Conservation (phyloP, 2,888 invertebrate genomes). For the Sphaeridia pumilis region DNA sequence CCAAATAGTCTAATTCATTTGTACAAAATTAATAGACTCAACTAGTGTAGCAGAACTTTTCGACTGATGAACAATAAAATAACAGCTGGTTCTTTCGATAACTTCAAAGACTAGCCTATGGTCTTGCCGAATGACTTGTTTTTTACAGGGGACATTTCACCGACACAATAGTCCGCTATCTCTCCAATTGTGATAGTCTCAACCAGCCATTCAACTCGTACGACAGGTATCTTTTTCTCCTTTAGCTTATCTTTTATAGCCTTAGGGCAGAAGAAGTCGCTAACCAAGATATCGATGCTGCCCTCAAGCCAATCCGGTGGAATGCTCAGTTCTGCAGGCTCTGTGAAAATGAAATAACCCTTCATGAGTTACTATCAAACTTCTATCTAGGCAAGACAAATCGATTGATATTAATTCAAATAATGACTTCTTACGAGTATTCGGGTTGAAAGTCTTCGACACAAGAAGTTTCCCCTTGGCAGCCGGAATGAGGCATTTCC, state of each 20-base stretch:
- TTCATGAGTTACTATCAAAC: not conserved
- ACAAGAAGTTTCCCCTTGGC: slow-evolving; percentile 6
- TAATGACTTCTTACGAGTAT: slow-evolving; percentile 6
- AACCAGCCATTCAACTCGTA: slow-evolving; percentile 10
- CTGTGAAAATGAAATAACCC: slow-evolving; percentile 2
- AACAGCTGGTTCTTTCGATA: too few relatives aligned
- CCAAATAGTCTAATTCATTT: too few relatives aligned
- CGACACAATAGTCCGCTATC: slow-evolving; percentile 6
- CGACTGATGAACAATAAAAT: too few relatives aligned
- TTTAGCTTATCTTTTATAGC: slow-evolving; percentile 2
- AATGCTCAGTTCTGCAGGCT: slow-evolving; percentile 8
- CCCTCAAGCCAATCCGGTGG: slow-evolving; percentile 5
- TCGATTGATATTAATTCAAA: too few relatives aligned
- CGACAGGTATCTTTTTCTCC: slow-evolving; percentile 5
- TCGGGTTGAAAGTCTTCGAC: slow-evolving; percentile 4
- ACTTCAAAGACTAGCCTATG: too few relatives aligned
- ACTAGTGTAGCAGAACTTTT: too few relatives aligned
- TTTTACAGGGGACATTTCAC: too few relatives aligned
- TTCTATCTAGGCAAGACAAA: not conserved
- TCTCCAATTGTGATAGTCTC: slow-evolving; percentile 10
- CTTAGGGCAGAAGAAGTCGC: slow-evolving; percentile 7
- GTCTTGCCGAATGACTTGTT: too few relatives aligned
- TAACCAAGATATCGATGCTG: slow-evolving; percentile 9
- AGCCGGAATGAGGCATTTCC: slow-evolving; percentile 6
- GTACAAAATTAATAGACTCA: too few relatives aligned